Percentiles rank a stretch among this genome's conserved stretches.
Evolutionary conservation across 2,113 vertebrate genomes (phyloP).

Genomic region (Oreochromis niloticus): DNA sequence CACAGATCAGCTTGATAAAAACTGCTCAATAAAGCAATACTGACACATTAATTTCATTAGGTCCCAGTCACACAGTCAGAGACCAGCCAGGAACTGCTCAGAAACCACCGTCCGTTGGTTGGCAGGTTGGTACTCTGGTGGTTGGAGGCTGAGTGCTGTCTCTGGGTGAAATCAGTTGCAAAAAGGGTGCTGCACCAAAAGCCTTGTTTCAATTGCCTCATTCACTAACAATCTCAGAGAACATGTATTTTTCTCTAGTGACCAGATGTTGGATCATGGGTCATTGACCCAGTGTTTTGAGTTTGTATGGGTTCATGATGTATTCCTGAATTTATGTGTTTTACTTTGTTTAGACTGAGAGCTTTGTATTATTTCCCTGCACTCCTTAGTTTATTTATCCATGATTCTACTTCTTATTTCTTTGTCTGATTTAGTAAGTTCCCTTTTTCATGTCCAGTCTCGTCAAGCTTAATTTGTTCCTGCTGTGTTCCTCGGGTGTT

Average conservation of each 20-base stretch:
- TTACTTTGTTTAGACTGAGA: neutral
- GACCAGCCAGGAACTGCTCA: neutral
- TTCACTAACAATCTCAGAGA: neutral
- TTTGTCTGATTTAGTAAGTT: neutral
- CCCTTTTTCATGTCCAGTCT: neutral
- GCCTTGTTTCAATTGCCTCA: neutral
- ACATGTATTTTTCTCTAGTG: neutral
- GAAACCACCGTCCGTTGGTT: neutral
- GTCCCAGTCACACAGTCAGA: neutral
- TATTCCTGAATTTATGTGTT: neutral
- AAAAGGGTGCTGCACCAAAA: neutral
- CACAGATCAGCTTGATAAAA: neutral
- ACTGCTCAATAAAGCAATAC: neutral
- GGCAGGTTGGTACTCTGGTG: neutral
- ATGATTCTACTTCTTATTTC: neutral
- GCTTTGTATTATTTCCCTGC: neutral
- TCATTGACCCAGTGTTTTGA: neutral
- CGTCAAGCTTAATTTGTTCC: neutral
- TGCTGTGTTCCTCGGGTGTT: neutral
- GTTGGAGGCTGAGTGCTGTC: neutral
- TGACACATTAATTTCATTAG: neutral
- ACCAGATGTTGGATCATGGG: neutral
- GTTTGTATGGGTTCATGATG: neutral
- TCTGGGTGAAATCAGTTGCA: neutral
- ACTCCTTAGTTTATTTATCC: neutral